phyloP scores from a whole-genome alignment of 37 sponge, comb jelly and placozoan species.

The Geodia barretti region DNA sequence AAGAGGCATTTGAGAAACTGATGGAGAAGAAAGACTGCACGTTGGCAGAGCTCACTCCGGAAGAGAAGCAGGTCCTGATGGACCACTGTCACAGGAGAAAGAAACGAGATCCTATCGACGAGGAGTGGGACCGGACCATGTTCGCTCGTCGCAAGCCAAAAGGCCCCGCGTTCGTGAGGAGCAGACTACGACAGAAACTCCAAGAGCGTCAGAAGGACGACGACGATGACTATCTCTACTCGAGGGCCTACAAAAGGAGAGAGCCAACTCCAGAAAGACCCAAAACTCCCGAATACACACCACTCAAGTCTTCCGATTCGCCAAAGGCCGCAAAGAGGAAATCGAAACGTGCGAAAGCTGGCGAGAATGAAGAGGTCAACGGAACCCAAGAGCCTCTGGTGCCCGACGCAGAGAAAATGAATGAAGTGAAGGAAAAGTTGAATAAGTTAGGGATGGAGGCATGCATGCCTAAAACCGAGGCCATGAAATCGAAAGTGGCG shows the following conservation, averaged over 20 bases:
- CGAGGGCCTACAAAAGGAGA: neutral
- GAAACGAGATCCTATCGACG: neutral
- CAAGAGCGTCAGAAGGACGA: neutral
- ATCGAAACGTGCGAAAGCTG: neutral
- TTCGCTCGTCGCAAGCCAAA: neutral
- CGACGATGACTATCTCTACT: neutral
- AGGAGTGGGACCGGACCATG: neutral
- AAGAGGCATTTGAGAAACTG: neutral
- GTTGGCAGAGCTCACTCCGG: neutral
- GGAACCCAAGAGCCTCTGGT: neutral
- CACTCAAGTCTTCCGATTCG: too few species aligned
- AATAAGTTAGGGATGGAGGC: neutral
- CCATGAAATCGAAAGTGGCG: neutral
- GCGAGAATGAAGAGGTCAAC: neutral
- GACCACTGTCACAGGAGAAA: neutral
- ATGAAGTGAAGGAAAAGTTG: neutral
- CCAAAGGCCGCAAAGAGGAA: neutral
- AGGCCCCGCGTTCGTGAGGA: neutral
- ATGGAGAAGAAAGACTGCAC: neutral
- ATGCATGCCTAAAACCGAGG: neutral
- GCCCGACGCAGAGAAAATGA: neutral
- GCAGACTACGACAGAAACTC: neutral
- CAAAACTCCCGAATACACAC: too few species aligned
- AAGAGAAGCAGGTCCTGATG: neutral
- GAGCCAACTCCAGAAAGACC: neutral